phyloP scores from a whole-genome alignment of 64 coral and sea anemone genomes.

The Stichodactyla helianthus region DNA sequence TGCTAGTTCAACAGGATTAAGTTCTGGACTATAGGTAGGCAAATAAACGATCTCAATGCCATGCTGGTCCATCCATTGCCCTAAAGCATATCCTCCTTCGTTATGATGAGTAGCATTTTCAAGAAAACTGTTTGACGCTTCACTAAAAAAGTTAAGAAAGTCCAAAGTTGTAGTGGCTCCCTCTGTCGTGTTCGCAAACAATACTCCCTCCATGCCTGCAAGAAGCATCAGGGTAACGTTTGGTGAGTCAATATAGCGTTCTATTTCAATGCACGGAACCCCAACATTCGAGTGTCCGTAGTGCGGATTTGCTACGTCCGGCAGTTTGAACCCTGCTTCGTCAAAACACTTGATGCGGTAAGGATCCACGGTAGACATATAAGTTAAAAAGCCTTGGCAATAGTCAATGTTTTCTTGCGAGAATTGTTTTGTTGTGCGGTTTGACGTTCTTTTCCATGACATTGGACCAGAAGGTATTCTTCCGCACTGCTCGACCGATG shows the following conservation, averaged over 20 bases:
- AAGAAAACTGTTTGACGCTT: conserved; percentile 20
- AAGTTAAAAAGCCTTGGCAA: not conserved
- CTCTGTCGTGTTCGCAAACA: conserved; percentile 4
- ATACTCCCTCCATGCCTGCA: too few species aligned
- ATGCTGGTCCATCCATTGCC: not conserved
- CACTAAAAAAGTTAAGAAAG: conserved; percentile 37
- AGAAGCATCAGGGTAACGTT: too few species aligned
- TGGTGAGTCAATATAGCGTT: too few species aligned
- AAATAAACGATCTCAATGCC: conserved; percentile 26
- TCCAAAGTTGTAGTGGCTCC: conserved; percentile 4
- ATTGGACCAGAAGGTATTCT: not conserved
- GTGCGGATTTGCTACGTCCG: too few species aligned
- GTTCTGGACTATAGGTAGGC: conserved; percentile 31
- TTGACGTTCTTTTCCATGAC: not conserved
- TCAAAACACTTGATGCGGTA: not conserved
- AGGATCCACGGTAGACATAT: not conserved
- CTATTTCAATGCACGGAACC: too few species aligned
- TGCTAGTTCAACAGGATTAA: conserved; percentile 19
- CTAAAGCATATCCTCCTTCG: conserved; percentile 12
- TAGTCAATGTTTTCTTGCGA: not conserved
- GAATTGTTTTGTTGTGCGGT: not conserved
- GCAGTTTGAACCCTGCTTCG: conserved; percentile 11
- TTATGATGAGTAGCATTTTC: conserved; percentile 3
- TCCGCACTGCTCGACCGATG: not conserved
- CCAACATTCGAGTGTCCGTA: too few species aligned